phyloP scores from a whole-genome alignment of 1,140 invertebrate species.

The Drosophila rhopaloa region DNA sequence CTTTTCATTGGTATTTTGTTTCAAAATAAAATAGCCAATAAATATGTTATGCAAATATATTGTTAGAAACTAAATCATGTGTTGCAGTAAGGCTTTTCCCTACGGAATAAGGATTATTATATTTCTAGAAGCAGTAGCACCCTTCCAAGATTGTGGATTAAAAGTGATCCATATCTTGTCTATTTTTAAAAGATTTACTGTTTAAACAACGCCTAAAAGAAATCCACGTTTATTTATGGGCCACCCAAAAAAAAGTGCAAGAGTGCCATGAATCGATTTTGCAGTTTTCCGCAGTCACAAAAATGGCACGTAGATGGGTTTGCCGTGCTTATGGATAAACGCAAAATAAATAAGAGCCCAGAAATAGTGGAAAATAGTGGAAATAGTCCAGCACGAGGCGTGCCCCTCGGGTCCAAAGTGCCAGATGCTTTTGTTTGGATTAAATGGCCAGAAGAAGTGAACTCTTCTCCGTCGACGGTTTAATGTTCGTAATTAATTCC shows the following conservation, averaged over 20 bases:
- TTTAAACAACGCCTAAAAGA: slow-evolving; percentile 6
- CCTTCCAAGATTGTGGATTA: too few relatives aligned
- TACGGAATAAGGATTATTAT: too few relatives aligned
- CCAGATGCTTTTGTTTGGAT: slow-evolving; percentile 47
- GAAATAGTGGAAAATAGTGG: slow-evolving; percentile 2
- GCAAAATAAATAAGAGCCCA: slow-evolving; percentile 28
- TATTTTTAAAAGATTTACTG: not conserved
- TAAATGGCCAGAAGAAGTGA: slow-evolving; percentile 53
- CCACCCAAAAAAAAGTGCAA: slow-evolving; percentile 14
- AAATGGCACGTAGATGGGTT: slow-evolving; percentile 58
- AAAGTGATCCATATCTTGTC: too few relatives aligned
- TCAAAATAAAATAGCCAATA: too few relatives aligned
- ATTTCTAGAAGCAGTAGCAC: too few relatives aligned
- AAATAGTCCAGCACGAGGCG: slow-evolving; percentile 30
- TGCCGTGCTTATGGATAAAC: slow-evolving; percentile 36
- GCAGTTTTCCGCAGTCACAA: slow-evolving; percentile 4
- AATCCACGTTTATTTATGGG: slow-evolving; percentile 5
- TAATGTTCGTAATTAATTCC: slow-evolving; percentile 72
- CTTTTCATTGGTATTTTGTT: too few relatives aligned
- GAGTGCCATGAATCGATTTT: slow-evolving; percentile 16
- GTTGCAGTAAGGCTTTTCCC: too few relatives aligned
- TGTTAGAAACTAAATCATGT: too few relatives aligned
- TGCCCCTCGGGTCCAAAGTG: slow-evolving; percentile 43
- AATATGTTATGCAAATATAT: not conserved
- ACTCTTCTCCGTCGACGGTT: slow-evolving; percentile 30